Base-by-base conservation (phyloP, 2,888 invertebrate species). In the Leptopilina syphax region DNA sequence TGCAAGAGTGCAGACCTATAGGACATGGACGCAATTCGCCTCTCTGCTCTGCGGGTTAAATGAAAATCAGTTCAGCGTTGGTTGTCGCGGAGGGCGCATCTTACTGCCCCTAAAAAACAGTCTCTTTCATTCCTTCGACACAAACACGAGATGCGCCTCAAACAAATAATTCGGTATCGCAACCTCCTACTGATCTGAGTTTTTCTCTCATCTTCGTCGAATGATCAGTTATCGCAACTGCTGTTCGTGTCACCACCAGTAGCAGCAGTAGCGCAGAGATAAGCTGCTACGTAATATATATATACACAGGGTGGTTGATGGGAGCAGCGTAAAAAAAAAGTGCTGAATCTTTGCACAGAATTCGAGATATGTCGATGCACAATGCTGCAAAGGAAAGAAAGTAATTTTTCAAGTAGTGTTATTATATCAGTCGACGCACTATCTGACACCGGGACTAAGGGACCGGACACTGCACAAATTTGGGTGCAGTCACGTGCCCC, bases 21-120 rank as follows among this genome's bases (percentile, higher is more conserved):
- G 27, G 27, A 24, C 54, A 76, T 66, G 27, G 76, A 57, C 63
- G 70, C 76, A 79, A 76, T 67, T 73, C 65, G 77, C 79, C 41
- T 78, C 65, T 78, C 65, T 66, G 24, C 65, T 78, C 65, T 66
- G 24, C 60, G 54, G 57, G 65, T 24, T 86, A 88, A 89, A 89
- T 87, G 90, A 89, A 88, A 89, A 90, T 90, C 90, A 91, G 91
- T 91, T 88, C 89, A 90, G 90, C 90, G 90, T 89, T 89, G 89
- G 88, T 89, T 90, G 91, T 88, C 90, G 90, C 87, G 88, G 88
- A 88, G 86, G 87, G 87, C 88, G 87, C 87, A 88, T 88, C 88
- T 88, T 86, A 82, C 85, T 83, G 85, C 57, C 82, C 47, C 12
- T 18, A 18, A 50, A 6, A 44, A n/a, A 13, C 8, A 66, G 47